Conservation (phyloP, 1,140 invertebrate genomes). For the Drosophila nigromelanica region DNA sequence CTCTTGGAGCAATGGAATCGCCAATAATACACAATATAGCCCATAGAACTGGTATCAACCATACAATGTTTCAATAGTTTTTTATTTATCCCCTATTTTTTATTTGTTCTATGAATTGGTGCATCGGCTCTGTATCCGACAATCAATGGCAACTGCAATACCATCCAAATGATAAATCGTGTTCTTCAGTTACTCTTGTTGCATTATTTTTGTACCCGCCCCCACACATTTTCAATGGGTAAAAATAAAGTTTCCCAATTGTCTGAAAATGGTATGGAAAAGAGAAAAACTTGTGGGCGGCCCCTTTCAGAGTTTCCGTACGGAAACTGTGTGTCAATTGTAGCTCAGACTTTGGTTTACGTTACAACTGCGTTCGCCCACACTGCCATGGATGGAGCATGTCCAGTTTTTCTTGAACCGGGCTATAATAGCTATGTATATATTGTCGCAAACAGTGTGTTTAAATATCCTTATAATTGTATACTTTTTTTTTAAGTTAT, state of each 20-base stretch:
- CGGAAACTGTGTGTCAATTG: neutral
- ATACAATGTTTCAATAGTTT: conserved; percentile 15
- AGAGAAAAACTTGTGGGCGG: neutral
- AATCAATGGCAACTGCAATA: conserved; percentile 18
- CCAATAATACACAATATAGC: conserved; percentile 13
- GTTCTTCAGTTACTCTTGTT: neutral
- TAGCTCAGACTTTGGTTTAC: too few species aligned
- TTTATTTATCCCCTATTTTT: neutral
- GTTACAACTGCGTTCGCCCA: too few species aligned
- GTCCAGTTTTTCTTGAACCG: too few species aligned
- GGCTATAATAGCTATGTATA: too few species aligned
- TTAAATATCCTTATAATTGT: too few species aligned
- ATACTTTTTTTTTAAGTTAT: too few species aligned
- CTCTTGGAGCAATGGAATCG: conserved; percentile 57
- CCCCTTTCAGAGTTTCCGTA: neutral
- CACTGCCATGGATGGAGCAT: too few species aligned
- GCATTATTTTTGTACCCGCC: neutral
- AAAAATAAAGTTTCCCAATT: conserved; percentile 1
- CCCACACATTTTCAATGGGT: neutral
- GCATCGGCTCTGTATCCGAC: conserved; percentile 21
- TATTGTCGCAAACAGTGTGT: too few species aligned
- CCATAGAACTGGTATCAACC: neutral
- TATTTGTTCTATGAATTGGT: conserved; percentile 11
- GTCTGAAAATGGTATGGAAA: neutral
- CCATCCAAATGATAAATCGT: conserved; percentile 13